Conservation (phyloP, 64 coral and sea anemone species). For the Dendronephthya gigantea region DNA sequence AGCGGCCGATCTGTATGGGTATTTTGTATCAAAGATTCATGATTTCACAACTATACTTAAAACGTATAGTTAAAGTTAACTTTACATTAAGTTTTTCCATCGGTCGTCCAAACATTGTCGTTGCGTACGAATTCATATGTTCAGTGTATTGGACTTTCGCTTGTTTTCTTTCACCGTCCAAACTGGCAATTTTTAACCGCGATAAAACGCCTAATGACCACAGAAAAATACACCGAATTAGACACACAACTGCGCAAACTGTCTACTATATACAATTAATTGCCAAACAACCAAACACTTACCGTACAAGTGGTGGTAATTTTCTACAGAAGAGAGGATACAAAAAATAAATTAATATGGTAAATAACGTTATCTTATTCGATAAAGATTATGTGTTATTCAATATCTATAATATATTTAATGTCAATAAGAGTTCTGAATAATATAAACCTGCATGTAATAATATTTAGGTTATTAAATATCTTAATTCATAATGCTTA, state of each 20-base stretch:
- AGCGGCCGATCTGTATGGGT: too few relatives aligned
- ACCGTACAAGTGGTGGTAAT: slow-evolving; percentile 93
- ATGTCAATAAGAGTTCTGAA: neutral
- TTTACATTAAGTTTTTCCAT: slow-evolving; percentile 99
- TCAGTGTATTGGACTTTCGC: slow-evolving; percentile 74
- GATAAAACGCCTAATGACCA: slow-evolving; percentile 80
- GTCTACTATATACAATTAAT: too few relatives aligned
- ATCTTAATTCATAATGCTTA: too few relatives aligned
- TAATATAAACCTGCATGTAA: neutral
- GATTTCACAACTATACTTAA: too few relatives aligned
- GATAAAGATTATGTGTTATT: too few relatives aligned
- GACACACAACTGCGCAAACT: too few relatives aligned
- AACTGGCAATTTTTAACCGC: slow-evolving; percentile 76
- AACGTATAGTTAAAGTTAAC: too few relatives aligned
- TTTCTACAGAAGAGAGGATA: slow-evolving; percentile 72
- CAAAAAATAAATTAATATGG: neutral
- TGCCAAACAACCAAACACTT: slow-evolving; percentile 48
- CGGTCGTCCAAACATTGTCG: slow-evolving; percentile 76
- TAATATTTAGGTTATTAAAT: too few relatives aligned
- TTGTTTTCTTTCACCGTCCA: slow-evolving; percentile 74
- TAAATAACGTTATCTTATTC: neutral
- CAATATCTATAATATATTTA: too few relatives aligned
- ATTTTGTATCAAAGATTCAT: too few relatives aligned
- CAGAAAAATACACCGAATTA: too few relatives aligned
- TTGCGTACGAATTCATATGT: slow-evolving; percentile 69